Evolutionary conservation across 2,113 vertebrate genomes (phyloP).

Genomic region (Irena cyanogastra): DNA sequence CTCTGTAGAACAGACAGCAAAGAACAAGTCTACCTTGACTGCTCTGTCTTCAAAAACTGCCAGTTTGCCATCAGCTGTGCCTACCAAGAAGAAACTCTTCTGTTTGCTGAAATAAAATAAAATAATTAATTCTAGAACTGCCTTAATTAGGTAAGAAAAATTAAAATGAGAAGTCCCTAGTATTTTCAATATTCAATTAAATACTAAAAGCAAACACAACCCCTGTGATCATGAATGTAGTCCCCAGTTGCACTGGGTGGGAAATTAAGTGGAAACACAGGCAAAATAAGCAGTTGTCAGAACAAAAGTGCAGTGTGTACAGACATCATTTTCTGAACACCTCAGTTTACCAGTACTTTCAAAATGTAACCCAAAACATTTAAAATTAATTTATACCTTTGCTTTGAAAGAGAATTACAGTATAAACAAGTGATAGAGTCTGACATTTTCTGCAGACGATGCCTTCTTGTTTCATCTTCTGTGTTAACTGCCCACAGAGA

Average conservation of each 20-base stretch:
- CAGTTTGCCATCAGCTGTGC: conserved; percentile 87
- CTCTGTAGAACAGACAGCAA: background rate
- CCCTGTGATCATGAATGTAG: background rate
- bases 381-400: conserved; percentile 65
- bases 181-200: background rate
- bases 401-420: conserved; percentile 76
- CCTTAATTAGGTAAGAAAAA: background rate
- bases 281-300: background rate
- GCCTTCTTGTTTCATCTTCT: conserved; percentile 67
- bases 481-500: conserved; percentile 78
- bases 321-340: background rate
- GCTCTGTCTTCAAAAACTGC: conserved; percentile 87
- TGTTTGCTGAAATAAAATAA: conserved; percentile 79
- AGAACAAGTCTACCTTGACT: conserved; percentile 79
- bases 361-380: background rate
- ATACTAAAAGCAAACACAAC: background rate
- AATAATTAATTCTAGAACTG: background rate
- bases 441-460: conserved; percentile 80
- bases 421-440: conserved; percentile 91
- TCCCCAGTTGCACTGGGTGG: background rate
- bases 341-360: background rate
- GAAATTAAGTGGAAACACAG: background rate
- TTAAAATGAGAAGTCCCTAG: background rate
- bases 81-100: conserved; percentile 86
- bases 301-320: background rate